Conservation (phyloP, 2,888 invertebrate genomes). For the Torymus aiolomorphi region DNA sequence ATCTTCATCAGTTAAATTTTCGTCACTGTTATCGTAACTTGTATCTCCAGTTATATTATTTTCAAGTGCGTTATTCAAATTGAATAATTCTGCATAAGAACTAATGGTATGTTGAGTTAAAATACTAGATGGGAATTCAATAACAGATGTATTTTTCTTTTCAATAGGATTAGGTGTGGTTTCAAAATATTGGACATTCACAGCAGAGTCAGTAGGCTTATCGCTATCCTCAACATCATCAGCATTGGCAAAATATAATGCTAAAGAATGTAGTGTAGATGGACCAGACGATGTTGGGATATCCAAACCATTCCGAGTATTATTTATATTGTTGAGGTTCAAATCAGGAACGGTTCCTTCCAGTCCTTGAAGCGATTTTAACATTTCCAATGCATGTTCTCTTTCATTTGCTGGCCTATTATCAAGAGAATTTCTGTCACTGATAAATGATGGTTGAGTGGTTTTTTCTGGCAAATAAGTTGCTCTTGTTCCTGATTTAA, state of each 20-base stretch:
- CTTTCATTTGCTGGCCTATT: slow-evolving; percentile 76
- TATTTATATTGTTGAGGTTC: slow-evolving; percentile 68
- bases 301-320: slow-evolving; percentile 80
- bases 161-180: slow-evolving; percentile 37
- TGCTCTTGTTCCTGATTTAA: slow-evolving; percentile 60
- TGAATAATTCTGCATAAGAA: slow-evolving; percentile 78
- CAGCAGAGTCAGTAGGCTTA: slow-evolving; percentile 66
- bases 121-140: slow-evolving; percentile 79
- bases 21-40: slow-evolving; percentile 62
- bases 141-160: slow-evolving; percentile 62
- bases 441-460: slow-evolving; percentile 59
- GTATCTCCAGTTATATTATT: slow-evolving; percentile 62
- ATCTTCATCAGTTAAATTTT: slow-evolving; percentile 65
- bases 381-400: slow-evolving; percentile 83
- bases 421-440: slow-evolving; percentile 60
- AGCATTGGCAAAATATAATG: slow-evolving; percentile 87
- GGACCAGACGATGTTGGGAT: slow-evolving; percentile 86
- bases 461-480: slow-evolving; percentile 67
- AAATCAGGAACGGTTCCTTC: slow-evolving; percentile 76
- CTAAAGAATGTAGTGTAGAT: slow-evolving; percentile 86
- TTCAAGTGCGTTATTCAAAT: slow-evolving; percentile 70
- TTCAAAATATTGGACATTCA: slow-evolving; percentile 52
- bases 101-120: slow-evolving; percentile 83
- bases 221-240: slow-evolving; percentile 74
- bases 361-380: slow-evolving; percentile 82